Base-by-base conservation (phyloP, 2,113 vertebrate genomes). In the Blennius ocellaris region DNA sequence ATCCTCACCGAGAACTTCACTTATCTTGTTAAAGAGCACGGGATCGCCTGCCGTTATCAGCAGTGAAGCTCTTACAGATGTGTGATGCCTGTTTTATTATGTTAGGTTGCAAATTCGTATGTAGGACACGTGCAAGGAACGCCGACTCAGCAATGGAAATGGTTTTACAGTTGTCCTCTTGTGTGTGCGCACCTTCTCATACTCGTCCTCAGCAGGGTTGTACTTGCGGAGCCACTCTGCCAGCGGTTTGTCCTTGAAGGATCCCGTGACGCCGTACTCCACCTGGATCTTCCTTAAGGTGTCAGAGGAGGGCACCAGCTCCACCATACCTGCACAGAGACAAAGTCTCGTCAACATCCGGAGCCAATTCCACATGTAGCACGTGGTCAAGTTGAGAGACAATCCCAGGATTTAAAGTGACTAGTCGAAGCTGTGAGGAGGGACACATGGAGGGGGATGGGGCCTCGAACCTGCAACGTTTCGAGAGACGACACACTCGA, bases 231-330 rank as follows among this genome's bases (percentile, higher is more conserved):
- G 92, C 98, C 98, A 99, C 78, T 99, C 98, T 0, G 98, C 97
- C 89, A 99, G 93, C 7, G 97, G 97, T 78, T 99, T 99, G 91
- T 99, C 97, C 87, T 99, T 99, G 80, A 99, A 99, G 76, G 98
- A 99, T 21, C 98, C 98, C 0, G 98, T 99, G 69, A 99, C 95
- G 39, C 98, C 98, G 62, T 97, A 97, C 80, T 99, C 98, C 85
- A 99, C 97, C 92, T 99, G 98, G 89, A 99, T 99, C 92, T 99
- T 99, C 69, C 98, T 94, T 65, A 99, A 94, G 0, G 98, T 99
- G 67, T 99, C 98, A n/a, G 98, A 98, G 73, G 95, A 95, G 44
- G 97, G 96, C 76, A 99, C 97, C 86, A 99, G 93, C 82, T 99
- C 98, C 83, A 99, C 97, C 96, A 99, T 97, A 12, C 98, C 98